Percentiles rank a stretch among this genome's conserved stretches.
Evolutionary conservation across 2,113 vertebrate species (phyloP).

Genomic region (Silurus glanis): DNA sequence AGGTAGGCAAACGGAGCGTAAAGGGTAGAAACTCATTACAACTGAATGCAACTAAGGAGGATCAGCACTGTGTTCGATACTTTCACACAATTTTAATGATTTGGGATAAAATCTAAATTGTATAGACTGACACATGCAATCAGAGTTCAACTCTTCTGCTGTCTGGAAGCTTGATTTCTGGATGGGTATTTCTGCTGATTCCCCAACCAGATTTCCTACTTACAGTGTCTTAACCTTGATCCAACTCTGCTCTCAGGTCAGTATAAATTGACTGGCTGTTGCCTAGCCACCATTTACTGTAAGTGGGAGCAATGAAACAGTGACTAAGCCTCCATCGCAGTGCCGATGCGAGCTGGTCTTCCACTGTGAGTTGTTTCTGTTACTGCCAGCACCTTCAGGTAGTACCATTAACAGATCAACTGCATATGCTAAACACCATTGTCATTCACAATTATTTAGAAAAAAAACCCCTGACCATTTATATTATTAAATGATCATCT

Average conservation of each 20-base stretch:
- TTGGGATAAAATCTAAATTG: neutral
- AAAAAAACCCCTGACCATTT: neutral
- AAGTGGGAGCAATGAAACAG: conserved; percentile 29
- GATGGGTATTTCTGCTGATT: conserved; percentile 9
- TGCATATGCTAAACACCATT: neutral
- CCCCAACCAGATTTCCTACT: conserved; percentile 3
- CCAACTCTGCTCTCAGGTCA: conserved; percentile 1
- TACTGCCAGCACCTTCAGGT: neutral
- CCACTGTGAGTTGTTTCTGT: neutral
- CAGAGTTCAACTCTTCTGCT: neutral
- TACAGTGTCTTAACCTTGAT: conserved; percentile 16
- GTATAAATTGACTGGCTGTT: conserved; percentile 5
- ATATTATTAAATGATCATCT: neutral
- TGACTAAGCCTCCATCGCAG: conserved; percentile 37
- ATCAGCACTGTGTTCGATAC: neutral
- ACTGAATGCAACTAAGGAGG: neutral
- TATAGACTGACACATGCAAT: neutral
- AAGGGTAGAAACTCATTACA: neutral
- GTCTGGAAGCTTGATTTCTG: conserved; percentile 15
- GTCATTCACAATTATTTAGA: neutral
- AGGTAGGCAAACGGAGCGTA: neutral
- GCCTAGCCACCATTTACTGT: conserved; percentile 16
- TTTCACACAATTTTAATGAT: neutral
- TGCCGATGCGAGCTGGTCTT: conserved; percentile 32
- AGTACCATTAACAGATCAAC: neutral